These are phyloP conservation scores for Champsocephalus gunnari DNA, from an alignment of 2,797 vertebrate genomes.

Conservation along the genomic window DNA sequence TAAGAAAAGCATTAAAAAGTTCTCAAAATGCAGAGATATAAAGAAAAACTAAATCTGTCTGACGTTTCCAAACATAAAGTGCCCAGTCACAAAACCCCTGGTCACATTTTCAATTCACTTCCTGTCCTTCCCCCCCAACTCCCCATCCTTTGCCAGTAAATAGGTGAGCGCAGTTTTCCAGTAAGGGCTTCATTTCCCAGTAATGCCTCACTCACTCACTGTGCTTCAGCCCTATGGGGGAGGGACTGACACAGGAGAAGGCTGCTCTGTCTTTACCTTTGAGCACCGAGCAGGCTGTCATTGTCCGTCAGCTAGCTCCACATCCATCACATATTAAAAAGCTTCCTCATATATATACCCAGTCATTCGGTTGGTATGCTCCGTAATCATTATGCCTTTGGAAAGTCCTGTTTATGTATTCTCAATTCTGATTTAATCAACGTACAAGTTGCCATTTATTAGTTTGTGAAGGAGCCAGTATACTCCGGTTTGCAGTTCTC, in stretches of 20 bases:
- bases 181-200: conserved; percentile 79
- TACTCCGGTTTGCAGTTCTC: neutral
- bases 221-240: conserved; percentile 63
- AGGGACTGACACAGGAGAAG: conserved; percentile 75
- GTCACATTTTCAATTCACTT: conserved; percentile 47
- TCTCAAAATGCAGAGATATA: neutral
- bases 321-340: conserved; percentile 26
- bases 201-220: conserved; percentile 58
- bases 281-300: conserved; percentile 44
- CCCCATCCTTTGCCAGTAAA: conserved; percentile 72
- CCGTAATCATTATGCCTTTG: neutral
- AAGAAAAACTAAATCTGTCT: neutral
- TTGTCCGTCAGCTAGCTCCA: conserved; percentile 49
- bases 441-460: neutral
- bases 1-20: neutral
- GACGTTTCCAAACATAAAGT: neutral
- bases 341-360: neutral
- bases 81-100: conserved; percentile 11
- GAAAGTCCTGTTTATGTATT: too few species aligned
- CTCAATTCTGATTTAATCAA: neutral
- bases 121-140: neutral
- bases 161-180: conserved; percentile 73
- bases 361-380: neutral
- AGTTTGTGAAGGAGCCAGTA: neutral
- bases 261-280: conserved; percentile 63